These are phyloP conservation scores for Melanargia galathea DNA, from an alignment of 2,888 invertebrate species.

Conservation along the genomic window DNA sequence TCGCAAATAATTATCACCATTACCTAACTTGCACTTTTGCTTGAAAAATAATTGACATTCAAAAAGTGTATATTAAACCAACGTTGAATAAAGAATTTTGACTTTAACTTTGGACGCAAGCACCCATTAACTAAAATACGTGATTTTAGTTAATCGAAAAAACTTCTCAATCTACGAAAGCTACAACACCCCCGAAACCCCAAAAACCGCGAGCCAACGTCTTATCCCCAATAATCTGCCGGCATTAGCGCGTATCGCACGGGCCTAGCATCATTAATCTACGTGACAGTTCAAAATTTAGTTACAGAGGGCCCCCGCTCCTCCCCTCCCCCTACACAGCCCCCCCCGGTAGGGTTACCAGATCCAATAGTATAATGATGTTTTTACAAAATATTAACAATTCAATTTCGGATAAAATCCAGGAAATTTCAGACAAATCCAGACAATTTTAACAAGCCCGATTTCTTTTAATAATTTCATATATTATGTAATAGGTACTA, in stretches of 20 bases:
- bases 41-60: too few relatives aligned
- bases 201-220: constrained; percentile 35
- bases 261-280: constrained; percentile 82
- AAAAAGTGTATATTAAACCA: too few relatives aligned
- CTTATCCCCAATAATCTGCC: constrained; percentile 69
- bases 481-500: too few relatives aligned
- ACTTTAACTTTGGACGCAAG: too few relatives aligned
- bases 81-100: too few relatives aligned
- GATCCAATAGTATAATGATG: constrained; percentile 2
- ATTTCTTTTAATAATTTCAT: too few relatives aligned
- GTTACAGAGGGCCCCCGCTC: constrained; percentile 76
- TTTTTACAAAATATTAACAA: not conserved
- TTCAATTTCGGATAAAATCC: too few relatives aligned
- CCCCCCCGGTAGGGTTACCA: constrained; percentile 6
- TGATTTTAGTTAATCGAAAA: not conserved
- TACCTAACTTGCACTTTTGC: too few relatives aligned
- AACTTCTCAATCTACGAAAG: constrained; percentile 7
- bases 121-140: too few relatives aligned
- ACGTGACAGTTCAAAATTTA: constrained; percentile 83
- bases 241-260: constrained; percentile 82
- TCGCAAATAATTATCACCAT: too few relatives aligned
- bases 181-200: constrained; percentile 6
- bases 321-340: constrained; percentile 35
- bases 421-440: too few relatives aligned
- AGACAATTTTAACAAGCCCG: too few relatives aligned